Percentiles rank a stretch among this genome's conserved stretches.
phyloP scores from a whole-genome alignment of 2,888 invertebrate genomes.

The Gasteruption jaculator region DNA sequence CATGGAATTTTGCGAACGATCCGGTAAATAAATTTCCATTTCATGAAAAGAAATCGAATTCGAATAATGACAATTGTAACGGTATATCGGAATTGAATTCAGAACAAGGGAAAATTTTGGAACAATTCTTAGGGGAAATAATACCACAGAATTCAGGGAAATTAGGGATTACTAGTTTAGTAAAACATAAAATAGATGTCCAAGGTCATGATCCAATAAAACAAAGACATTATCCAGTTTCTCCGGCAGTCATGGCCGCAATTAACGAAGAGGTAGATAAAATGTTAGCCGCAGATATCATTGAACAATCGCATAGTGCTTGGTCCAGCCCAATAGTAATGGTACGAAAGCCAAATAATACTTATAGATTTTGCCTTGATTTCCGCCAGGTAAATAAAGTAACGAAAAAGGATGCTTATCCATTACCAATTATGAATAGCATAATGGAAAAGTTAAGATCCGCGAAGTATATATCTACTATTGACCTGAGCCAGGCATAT shows the following conservation, averaged over 20 bases:
- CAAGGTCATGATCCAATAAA: too few species aligned
- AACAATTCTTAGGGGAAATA: not conserved
- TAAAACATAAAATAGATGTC: slow-evolving; percentile 12
- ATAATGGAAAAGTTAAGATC: not conserved
- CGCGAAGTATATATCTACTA: slow-evolving; percentile 7
- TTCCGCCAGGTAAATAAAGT: slow-evolving; percentile 28
- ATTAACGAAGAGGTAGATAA: too few species aligned
- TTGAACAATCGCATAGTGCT: slow-evolving; percentile 19
- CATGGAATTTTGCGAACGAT: too few species aligned
- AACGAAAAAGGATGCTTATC: slow-evolving; percentile 23
- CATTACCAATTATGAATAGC: not conserved
- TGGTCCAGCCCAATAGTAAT: slow-evolving; percentile 34
- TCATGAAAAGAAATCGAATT: too few species aligned
- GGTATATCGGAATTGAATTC: too few species aligned
- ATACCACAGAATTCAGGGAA: slow-evolving; percentile 2
- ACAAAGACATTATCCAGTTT: slow-evolving; percentile 12
- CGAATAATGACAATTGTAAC: too few species aligned
- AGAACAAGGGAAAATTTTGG: too few species aligned
- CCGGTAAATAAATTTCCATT: too few species aligned
- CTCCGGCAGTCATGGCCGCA: slow-evolving; percentile 17
- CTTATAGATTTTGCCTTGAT: slow-evolving; percentile 33
- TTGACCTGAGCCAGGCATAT: slow-evolving; percentile 20
- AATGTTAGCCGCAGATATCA: slow-evolving; percentile 32
- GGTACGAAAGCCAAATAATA: slow-evolving; percentile 29
- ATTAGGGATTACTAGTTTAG: too few species aligned